Conservation (phyloP, 2,113 vertebrate species). For the Alouatta palliata region DNA sequence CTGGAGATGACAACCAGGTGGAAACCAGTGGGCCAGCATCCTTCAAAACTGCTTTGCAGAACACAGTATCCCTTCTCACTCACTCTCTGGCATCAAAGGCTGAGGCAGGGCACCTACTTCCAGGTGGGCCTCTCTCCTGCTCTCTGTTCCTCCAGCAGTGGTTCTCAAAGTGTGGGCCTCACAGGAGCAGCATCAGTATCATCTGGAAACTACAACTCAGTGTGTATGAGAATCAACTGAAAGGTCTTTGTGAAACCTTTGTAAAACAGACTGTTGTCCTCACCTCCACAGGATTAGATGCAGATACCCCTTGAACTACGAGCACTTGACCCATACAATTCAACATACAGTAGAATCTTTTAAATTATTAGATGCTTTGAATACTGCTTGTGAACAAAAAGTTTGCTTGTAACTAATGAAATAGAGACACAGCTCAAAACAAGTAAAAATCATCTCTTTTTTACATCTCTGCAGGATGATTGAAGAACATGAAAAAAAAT, state of each 20-base stretch:
- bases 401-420: slow-evolving; percentile 21
- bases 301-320: background rate
- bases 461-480: background rate
- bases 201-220: background rate
- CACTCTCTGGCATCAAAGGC: background rate
- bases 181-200: background rate
- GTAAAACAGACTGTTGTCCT: background rate
- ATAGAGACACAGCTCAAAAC: slow-evolving; percentile 13
- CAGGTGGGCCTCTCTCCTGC: background rate
- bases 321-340: background rate
- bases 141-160: background rate
- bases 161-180: background rate
- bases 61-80: no score
- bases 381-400: background rate
- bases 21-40: background rate
- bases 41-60: background rate
- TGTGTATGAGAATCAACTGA: background rate
- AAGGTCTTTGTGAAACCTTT: background rate
- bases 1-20: background rate
- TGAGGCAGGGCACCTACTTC: background rate
- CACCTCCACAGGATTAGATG: background rate
- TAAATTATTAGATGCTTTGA: slow-evolving; percentile 16
- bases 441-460: background rate
- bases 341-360: background rate
- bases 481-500: background rate